Conservation (phyloP, 2,888 invertebrate genomes). For the Folsomia manolachei region DNA sequence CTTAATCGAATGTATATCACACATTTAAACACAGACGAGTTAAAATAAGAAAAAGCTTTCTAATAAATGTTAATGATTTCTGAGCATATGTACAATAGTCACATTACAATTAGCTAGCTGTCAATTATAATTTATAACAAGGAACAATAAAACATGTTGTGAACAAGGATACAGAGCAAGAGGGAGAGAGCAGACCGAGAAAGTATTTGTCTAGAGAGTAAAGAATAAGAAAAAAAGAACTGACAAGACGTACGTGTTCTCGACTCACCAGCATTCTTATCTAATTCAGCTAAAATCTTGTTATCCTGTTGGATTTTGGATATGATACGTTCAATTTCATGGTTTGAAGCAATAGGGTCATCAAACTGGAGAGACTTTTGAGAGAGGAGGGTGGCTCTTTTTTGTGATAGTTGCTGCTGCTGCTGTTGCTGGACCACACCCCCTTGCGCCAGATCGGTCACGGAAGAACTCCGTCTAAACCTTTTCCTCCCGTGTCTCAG, state of each 20-base stretch:
- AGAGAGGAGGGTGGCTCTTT: constrained; percentile 44
- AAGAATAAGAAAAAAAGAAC: constrained; percentile 21
- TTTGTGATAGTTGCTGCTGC: constrained; percentile 13
- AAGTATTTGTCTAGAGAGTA: neutral
- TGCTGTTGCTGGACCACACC: neutral
- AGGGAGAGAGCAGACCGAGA: constrained; percentile 13
- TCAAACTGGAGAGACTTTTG: constrained; percentile 51
- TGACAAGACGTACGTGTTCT: constrained; percentile 22
- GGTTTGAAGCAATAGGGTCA: constrained; percentile 49
- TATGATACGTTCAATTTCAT: constrained; percentile 88
- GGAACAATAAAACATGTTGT: no score
- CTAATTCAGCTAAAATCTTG: constrained; percentile 78
- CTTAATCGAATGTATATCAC: no score
- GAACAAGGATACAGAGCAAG: constrained; percentile 9
- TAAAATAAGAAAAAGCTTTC: no score
- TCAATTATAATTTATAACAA: no score
- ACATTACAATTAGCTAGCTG: no score
- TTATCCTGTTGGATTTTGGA: constrained; percentile 84
- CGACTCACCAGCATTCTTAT: constrained; percentile 61
- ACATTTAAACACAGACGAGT: no score
- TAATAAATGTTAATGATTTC: no score
- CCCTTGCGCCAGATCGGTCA: constrained; percentile 48
- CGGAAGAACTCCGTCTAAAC: constrained; percentile 49
- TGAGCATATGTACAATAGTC: no score
- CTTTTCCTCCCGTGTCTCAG: constrained; percentile 51